phyloP scores from a whole-genome alignment of 2,888 invertebrate genomes.

The Strigamia maritima region DNA sequence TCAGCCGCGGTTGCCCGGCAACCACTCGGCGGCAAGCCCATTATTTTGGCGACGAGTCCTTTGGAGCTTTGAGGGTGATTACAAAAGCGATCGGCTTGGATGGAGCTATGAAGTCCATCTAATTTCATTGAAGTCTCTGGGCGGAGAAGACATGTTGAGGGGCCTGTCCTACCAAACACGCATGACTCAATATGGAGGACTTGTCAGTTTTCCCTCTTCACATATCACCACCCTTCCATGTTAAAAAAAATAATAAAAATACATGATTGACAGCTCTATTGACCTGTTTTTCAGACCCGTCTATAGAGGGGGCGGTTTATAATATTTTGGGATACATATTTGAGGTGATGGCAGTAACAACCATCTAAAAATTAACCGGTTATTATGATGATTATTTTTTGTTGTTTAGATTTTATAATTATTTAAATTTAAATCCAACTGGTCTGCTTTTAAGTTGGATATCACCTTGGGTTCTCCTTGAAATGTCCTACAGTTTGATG shows the following conservation, averaged over 20 bases:
- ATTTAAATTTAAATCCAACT: neutral
- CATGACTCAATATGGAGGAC: conserved; percentile 34
- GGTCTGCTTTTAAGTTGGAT: neutral
- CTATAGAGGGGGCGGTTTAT: neutral
- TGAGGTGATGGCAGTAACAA: neutral
- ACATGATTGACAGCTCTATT: neutral
- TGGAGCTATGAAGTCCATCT: conserved; percentile 35
- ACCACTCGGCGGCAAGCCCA: conserved; percentile 7
- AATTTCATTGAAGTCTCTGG: conserved; percentile 35
- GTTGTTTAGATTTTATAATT: no score
- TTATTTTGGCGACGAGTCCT: conserved; percentile 31
- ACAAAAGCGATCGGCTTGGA: conserved; percentile 23
- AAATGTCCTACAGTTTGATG: neutral
- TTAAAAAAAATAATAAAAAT: neutral
- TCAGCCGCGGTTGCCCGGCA: neutral
- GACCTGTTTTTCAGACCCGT: neutral
- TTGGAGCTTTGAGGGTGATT: conserved; percentile 10
- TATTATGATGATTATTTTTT: no score
- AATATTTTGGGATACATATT: neutral
- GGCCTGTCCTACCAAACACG: neutral
- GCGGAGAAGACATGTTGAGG: conserved; percentile 21
- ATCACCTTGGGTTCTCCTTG: conserved; percentile 6
- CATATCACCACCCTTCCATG: neutral
- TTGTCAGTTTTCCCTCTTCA: conserved; percentile 9
- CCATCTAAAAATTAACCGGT: no score